Evolutionary conservation across 2,113 vertebrate genomes (phyloP).

Genomic region (Engraulis encrasicolus): DNA sequence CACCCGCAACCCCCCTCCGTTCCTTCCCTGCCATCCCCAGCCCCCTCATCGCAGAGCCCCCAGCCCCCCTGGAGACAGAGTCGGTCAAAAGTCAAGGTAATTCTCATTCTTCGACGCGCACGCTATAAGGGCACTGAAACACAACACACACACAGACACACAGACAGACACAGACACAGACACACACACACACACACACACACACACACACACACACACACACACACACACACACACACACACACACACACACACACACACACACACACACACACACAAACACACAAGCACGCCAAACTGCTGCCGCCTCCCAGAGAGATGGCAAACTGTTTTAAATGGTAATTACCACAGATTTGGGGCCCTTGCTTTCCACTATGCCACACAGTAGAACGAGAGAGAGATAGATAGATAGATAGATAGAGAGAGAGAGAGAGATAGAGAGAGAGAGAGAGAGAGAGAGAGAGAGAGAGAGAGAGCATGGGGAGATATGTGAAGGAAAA

Average conservation of each 20-base stretch:
- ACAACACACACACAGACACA: conserved; percentile 49
- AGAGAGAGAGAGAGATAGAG: conserved; percentile 50
- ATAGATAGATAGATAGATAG: conserved; percentile 44
- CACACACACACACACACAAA: no score
- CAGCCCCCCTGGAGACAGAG: conserved; percentile 67
- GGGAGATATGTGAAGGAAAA: conserved; percentile 18
- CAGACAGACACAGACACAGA: no score
- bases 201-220: no score
- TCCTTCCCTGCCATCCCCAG: no score
- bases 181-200: conserved; percentile 17
- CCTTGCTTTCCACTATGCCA: conserved; percentile 56
- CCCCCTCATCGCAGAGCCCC: conserved; percentile 63
- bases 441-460: conserved; percentile 52
- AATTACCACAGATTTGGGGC: conserved; percentile 71
- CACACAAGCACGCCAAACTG: conserved; percentile 66
- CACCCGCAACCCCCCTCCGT: conserved; percentile 55
- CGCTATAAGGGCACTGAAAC: conserved; percentile 69
- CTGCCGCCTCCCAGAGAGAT: conserved; percentile 66
- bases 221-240: no score
- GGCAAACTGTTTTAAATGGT: conserved; percentile 80
- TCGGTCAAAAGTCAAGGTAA: conserved; percentile 82
- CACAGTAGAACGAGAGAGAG: conserved; percentile 58
- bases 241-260: conserved; percentile 69
- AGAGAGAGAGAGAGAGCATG: conserved; percentile 10
- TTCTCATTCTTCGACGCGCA: conserved; percentile 71